Conservation (phyloP, 1,140 invertebrate genomes). For the Halyomorpha halys region DNA sequence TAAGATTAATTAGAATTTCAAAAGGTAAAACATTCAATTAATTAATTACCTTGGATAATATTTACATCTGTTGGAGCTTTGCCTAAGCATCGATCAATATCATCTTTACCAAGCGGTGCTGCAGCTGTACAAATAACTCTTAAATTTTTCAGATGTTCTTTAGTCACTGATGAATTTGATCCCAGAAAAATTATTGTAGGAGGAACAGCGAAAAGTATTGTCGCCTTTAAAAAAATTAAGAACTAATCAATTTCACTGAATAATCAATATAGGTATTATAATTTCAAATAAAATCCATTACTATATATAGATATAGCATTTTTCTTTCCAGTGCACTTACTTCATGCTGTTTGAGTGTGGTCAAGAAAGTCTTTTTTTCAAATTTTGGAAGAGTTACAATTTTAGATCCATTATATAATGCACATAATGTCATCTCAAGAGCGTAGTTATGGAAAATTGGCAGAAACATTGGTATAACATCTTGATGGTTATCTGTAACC, state of each 20-base stretch:
- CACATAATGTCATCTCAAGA: background rate
- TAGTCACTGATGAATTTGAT: conserved; percentile 48
- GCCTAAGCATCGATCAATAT: conserved; percentile 29
- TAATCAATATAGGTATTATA: too few species aligned
- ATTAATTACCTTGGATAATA: conserved; percentile 6
- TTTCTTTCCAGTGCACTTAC: background rate
- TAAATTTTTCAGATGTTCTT: conserved; percentile 46
- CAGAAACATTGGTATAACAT: background rate
- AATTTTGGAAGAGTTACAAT: conserved; percentile 6
- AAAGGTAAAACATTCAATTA: too few species aligned
- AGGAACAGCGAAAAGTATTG: conserved; percentile 50
- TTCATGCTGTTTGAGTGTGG: background rate
- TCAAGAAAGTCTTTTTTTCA: background rate
- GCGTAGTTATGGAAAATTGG: conserved; percentile 3
- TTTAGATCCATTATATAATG: background rate
- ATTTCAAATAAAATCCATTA: too few species aligned
- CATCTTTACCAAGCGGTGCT: conserved; percentile 44
- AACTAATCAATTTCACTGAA: too few species aligned
- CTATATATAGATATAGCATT: too few species aligned
- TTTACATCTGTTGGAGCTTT: conserved; percentile 35
- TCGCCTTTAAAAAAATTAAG: background rate
- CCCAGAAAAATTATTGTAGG: conserved; percentile 53
- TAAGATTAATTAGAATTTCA: background rate
- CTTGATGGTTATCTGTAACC: background rate
- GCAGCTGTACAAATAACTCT: conserved; percentile 50